Percentiles rank a stretch among this genome's conserved stretches.
phyloP scores from a whole-genome alignment of 2,888 invertebrate species.

The Mesoligia furuncula region DNA sequence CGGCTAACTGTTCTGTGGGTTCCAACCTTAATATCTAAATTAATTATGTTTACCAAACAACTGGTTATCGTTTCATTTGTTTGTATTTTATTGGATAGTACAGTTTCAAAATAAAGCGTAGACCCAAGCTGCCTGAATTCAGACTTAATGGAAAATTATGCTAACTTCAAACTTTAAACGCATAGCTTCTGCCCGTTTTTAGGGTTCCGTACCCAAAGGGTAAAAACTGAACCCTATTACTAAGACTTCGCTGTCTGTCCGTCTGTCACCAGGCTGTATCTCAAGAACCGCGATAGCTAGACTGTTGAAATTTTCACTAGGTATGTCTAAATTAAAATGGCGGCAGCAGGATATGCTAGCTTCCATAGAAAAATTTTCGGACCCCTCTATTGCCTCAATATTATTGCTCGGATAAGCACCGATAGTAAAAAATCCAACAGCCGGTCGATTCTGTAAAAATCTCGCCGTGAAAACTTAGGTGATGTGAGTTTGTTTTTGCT shows the following conservation, averaged over 20 bases:
- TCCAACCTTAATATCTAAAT: constrained; percentile 42
- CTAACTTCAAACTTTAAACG: background rate
- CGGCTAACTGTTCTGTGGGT: constrained; percentile 40
- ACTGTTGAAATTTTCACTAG: no score
- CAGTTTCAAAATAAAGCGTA: constrained; percentile 2
- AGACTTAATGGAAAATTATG: no score
- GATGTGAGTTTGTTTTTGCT: no score
- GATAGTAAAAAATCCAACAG: background rate
- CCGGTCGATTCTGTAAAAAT: no score
- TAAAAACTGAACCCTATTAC: no score
- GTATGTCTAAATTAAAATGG: background rate
- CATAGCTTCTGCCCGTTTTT: background rate
- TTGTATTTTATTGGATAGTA: constrained; percentile 18
- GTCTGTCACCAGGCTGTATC: no score
- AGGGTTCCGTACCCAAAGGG: no score
- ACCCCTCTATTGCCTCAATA: background rate
- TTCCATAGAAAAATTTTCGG: background rate
- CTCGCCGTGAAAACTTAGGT: no score
- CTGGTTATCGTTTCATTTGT: constrained; percentile 29
- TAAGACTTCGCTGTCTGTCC: no score
- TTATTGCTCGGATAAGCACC: background rate
- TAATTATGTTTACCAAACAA: constrained; percentile 52
- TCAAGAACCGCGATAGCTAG: no score
- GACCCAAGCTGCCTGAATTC: background rate
- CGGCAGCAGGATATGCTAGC: background rate